Base-by-base conservation (phyloP, 92 coral and sea anemone species). In the Umimayanthus kanabou region DNA sequence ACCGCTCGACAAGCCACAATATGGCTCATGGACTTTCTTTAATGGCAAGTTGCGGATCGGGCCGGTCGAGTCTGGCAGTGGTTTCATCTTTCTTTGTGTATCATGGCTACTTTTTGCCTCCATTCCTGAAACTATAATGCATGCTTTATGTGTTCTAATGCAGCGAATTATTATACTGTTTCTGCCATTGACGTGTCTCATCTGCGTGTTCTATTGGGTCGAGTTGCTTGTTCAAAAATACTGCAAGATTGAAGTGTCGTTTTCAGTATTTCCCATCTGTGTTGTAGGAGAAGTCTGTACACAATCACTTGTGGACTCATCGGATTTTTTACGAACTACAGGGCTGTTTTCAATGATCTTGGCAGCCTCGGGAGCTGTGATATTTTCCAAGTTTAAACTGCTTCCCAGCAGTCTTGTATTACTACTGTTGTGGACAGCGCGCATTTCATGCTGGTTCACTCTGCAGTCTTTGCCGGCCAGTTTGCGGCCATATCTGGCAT, bases 151-250 rank as follows among this genome's bases (percentile, higher is more conserved):
- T 88, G 86, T 92, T 43, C 73, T 97, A 72, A 85, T 95, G 43
- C 98, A 94, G 85, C 89, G 91, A 69, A 73, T 93, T 75, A 89
- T 94, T 75, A 94, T 92, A 78, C 78, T 93, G 64, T 92, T 95
- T 75, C 81, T 97, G 84, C 99, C 99, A 20, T 89, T 93, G 45
- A 84, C 92, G 78, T 95, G 98, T 84, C 88, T 95, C 72, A 93
- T 93, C 88, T 97, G 98, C 80, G 98, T 97, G 29, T 97, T 97
- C 80, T 97, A 95, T 87, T 97, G 99, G 99, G 96, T 93, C 84
- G 96, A 96, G 87, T 92, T 97, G 64, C 94, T 96, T 49, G 95
- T 97, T 79, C 99, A 97, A 80, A 97, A 95, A 81, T 97, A 97
- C 89, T 94, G 98, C 89, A 92, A 95, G 87, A 94, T 93, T 67